Percentiles rank a stretch among this genome's conserved stretches.
These are phyloP conservation scores for Papilio gigon DNA, from an alignment of 2,888 invertebrate species.

Conservation along the genomic window DNA sequence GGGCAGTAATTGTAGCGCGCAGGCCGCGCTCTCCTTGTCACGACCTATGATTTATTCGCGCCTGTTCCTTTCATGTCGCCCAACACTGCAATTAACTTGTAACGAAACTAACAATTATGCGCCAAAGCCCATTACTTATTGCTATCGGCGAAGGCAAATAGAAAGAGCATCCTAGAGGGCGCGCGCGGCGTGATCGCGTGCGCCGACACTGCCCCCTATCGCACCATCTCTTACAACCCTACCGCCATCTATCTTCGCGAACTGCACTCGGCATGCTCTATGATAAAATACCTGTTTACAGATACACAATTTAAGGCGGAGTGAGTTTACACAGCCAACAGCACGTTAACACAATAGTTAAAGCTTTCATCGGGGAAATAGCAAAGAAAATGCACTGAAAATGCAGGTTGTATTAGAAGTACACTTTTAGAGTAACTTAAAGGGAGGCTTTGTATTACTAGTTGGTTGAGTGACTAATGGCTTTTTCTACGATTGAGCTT, in stretches of 20 bases:
- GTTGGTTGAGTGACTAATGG: too few relatives aligned
- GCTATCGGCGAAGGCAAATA: slow-evolving; percentile 35
- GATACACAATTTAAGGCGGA: slow-evolving; percentile 9
- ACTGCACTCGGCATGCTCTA: slow-evolving; percentile 3
- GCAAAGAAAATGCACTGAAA: not conserved
- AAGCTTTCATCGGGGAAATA: not conserved
- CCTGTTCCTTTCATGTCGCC: slow-evolving; percentile 13
- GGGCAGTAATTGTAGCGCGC: not conserved
- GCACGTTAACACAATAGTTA: slow-evolving; percentile 15
- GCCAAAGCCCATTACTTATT: slow-evolving; percentile 33
- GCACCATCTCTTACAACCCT: slow-evolving; percentile 12
- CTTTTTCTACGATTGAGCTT: too few relatives aligned
- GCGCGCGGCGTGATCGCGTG: slow-evolving; percentile 34
- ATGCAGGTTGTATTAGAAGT: not conserved
- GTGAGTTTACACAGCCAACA: slow-evolving; percentile 7
- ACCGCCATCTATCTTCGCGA: slow-evolving; percentile 17
- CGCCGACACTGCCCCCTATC: slow-evolving; percentile 1
- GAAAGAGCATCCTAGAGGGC: slow-evolving; percentile 35
- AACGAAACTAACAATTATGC: slow-evolving; percentile 39
- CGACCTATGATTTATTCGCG: slow-evolving; percentile 21
- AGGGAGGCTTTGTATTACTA: too few relatives aligned
- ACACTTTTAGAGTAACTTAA: too few relatives aligned
- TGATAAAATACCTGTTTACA: slow-evolving; percentile 17
- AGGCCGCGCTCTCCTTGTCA: slow-evolving; percentile 3
- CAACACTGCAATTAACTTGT: slow-evolving; percentile 36